Percentiles rank a stretch among this genome's conserved stretches.
Evolutionary conservation across 1,140 invertebrate species (phyloP).

Genomic region (Phymorhynchus buccinoides): DNA sequence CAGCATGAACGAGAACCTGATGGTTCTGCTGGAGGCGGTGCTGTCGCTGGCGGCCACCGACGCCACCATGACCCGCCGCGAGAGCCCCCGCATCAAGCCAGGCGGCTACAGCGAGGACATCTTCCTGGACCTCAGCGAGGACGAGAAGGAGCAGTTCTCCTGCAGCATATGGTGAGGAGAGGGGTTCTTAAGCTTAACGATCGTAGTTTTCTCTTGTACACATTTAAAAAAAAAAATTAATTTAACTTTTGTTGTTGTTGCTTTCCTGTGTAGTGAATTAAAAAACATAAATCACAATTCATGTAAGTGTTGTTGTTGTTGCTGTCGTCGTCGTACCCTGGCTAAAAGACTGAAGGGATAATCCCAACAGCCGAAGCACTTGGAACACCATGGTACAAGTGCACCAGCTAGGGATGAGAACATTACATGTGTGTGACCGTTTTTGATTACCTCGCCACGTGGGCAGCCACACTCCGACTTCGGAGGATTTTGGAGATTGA

Average conservation of each 20-base stretch:
- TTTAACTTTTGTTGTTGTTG: neutral
- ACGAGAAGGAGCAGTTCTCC: conserved; percentile 64
- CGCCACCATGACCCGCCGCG: conserved; percentile 26
- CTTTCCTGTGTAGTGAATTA: neutral
- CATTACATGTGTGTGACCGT: too few relatives aligned
- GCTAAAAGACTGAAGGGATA: too few relatives aligned
- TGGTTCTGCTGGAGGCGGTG: conserved; percentile 64
- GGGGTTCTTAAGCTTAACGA: too few relatives aligned
- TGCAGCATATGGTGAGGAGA: conserved; percentile 65
- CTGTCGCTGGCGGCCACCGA: conserved; percentile 51
- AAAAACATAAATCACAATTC: neutral
- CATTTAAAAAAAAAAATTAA: neutral
- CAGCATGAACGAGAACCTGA: conserved; percentile 49
- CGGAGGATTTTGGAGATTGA: too few relatives aligned
- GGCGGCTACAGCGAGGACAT: conserved; percentile 67
- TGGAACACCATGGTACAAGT: too few relatives aligned
- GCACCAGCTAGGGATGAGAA: too few relatives aligned
- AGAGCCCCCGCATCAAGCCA: conserved; percentile 53
- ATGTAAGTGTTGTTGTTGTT: too few relatives aligned
- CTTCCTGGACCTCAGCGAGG: conserved; percentile 62
- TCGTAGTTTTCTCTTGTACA: neutral
- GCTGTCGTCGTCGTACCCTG: too few relatives aligned
- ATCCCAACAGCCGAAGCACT: too few relatives aligned
- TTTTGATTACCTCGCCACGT: too few relatives aligned
- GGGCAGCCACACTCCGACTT: too few relatives aligned